These are phyloP conservation scores for Noctua fimbriata DNA, from an alignment of 2,888 invertebrate species.

Conservation along the genomic window DNA sequence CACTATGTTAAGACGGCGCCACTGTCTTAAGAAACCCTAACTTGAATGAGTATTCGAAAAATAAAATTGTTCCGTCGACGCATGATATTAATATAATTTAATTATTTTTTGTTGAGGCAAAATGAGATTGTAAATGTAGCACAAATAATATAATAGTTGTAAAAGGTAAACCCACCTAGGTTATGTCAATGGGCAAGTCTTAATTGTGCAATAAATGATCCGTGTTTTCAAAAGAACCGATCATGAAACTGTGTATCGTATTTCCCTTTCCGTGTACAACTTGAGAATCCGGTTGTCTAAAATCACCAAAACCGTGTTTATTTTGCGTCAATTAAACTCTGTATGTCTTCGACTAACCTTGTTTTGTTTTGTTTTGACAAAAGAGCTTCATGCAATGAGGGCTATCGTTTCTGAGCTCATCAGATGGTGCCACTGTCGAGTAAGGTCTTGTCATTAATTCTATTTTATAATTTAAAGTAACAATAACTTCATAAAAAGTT, in stretches of 20 bases:
- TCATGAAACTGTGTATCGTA: background rate
- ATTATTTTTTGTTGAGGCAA: background rate
- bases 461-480: too few relatives aligned
- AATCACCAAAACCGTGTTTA: background rate
- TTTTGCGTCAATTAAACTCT: background rate
- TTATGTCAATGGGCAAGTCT: background rate
- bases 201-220: background rate
- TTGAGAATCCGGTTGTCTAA: background rate
- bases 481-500: too few relatives aligned
- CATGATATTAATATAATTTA: constrained; percentile 6
- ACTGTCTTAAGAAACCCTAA: constrained; percentile 5
- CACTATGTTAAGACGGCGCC: background rate
- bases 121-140: constrained; percentile 25
- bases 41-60: constrained; percentile 12
- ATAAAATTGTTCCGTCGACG: constrained; percentile 14
- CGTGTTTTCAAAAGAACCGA: background rate
- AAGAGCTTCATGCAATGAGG: background rate
- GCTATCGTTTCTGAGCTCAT: too few relatives aligned
- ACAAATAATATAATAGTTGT: constrained; percentile 28
- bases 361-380: background rate
- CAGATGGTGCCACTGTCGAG: too few relatives aligned
- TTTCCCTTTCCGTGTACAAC: background rate
- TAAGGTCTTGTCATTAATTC: too few relatives aligned
- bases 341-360: background rate
- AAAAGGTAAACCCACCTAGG: background rate